Evolutionary conservation across 2,888 invertebrate genomes (phyloP), one percentile per base, ranked within the genome.

Genomic region (Eupithecia inturbata): DNA sequence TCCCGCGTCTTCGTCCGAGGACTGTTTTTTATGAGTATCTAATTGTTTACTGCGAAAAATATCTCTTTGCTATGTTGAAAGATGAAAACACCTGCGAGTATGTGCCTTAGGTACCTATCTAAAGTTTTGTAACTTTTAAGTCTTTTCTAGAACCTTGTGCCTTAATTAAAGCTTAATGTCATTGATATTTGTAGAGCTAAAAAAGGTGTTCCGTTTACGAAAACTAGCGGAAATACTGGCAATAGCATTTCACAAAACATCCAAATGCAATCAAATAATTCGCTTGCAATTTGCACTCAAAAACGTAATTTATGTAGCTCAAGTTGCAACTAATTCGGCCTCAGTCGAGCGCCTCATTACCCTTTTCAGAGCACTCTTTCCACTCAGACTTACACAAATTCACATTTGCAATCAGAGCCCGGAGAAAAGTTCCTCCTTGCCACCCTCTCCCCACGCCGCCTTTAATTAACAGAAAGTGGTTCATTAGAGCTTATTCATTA

Each of bases 381-480:
- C 90, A 90, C 91, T 89, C 89, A 89, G 91, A 92, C 92, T 93
- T 94, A 93, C 93, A 94, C 94, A 94, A 94, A 93, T 94, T 94
- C 94, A 94, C 94, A 94, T 94, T 94, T 94, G 94, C 94, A 94
- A 94, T 94, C 94, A 94, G 94, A 92, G 91, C 91, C 87, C 89
- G 91, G 92, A 92, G 93, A 93, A 93, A 94, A 93, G 91, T 93
- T 91, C 89, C 87, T 86, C 87, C 85, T 77, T 26, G 85, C 80
- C 81, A 78, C 83, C 82, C 83, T 80, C 78, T 76, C 88, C 87
- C 89, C 87, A 86, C 89, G 95, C 95, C 93, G 96, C 96, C 96
- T 97, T 97, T 97, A 97, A 97, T 97, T 97, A 97, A 97, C 97
- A 96, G 96, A 97, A 97, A 97, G 97, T 97, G 97, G 97, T 97